Percentiles rank a stretch among this genome's conserved stretches.
Evolutionary conservation across 2,797 vertebrate species (phyloP).

Genomic region (Esox masquinongy): DNA sequence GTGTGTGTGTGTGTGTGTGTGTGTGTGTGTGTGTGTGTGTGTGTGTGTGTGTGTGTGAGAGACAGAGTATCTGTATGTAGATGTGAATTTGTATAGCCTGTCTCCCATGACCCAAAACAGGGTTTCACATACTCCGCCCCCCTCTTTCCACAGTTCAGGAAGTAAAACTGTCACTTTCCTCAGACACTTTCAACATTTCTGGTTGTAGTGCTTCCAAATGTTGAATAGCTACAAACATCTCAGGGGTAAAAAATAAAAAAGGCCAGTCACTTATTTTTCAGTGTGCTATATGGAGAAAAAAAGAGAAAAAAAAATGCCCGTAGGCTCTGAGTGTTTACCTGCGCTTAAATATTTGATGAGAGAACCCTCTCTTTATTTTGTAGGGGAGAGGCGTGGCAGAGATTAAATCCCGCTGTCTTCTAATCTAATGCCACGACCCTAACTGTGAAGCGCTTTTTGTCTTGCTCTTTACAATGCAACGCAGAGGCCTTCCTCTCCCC

Average conservation of each 20-base stretch:
- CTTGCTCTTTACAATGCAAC: conserved; percentile 1
- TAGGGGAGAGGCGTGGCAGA: conserved; percentile 40
- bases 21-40: background rate
- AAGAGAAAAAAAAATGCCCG: background rate
- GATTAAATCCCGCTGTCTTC: conserved; percentile 48
- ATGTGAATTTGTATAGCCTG: background rate
- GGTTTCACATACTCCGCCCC: too few species aligned
- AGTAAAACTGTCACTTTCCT: too few species aligned
- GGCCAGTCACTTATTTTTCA: too few species aligned
- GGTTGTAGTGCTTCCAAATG: too few species aligned
- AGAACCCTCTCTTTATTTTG: conserved; percentile 13
- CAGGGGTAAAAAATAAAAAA: too few species aligned
- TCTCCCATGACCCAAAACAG: background rate
- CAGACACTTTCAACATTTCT: too few species aligned
- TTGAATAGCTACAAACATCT: too few species aligned
- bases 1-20: background rate
- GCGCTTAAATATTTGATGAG: conserved; percentile 10
- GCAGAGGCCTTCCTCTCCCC: conserved; percentile 14
- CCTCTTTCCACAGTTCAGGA: too few species aligned
- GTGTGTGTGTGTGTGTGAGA: background rate
- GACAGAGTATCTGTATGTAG: background rate
- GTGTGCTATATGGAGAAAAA: too few species aligned
- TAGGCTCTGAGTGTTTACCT: conserved; percentile 7
- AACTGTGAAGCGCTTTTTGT: background rate
- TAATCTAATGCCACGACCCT: conserved; percentile 30